phyloP scores from a whole-genome alignment of 2,888 invertebrate genomes.

The Physocephala rufipes region DNA sequence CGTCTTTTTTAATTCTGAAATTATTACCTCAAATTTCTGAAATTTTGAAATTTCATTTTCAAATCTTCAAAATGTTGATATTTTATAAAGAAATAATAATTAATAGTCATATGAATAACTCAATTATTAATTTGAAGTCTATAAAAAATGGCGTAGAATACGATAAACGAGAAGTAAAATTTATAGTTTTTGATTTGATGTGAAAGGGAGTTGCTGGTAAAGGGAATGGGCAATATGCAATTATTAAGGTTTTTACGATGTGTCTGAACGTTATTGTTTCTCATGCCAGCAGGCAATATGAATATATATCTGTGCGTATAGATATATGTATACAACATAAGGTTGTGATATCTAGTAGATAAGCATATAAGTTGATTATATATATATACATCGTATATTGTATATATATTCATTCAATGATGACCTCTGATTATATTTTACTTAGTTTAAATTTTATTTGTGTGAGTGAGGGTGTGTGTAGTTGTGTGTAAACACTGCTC shows the following conservation, averaged over 20 bases:
- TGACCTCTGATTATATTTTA: background rate
- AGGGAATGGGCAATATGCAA: constrained; percentile 37
- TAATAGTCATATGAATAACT: constrained; percentile 17
- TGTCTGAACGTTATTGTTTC: constrained; percentile 40
- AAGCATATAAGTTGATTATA: no score
- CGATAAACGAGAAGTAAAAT: constrained; percentile 12
- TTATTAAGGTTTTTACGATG: constrained; percentile 51
- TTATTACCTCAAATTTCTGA: no score
- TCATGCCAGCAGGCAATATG: no score
- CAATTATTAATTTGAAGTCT: constrained; percentile 41
- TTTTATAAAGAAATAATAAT: background rate
- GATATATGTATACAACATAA: no score
- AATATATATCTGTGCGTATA: no score
- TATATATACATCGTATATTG: no score
- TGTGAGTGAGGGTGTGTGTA: constrained; percentile 5
- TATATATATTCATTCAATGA: no score
- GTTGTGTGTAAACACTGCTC: background rate
- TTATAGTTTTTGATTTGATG: background rate
- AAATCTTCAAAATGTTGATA: background rate
- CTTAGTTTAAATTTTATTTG: background rate
- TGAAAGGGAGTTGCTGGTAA: background rate
- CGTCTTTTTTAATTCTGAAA: no score
- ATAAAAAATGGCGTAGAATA: constrained; percentile 22
- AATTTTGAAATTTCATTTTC: no score
- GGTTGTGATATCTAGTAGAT: no score